Percentiles rank a stretch among this genome's conserved stretches.
Conservation (phyloP, 2,888 invertebrate species). For the Eristalinus aeneus region DNA sequence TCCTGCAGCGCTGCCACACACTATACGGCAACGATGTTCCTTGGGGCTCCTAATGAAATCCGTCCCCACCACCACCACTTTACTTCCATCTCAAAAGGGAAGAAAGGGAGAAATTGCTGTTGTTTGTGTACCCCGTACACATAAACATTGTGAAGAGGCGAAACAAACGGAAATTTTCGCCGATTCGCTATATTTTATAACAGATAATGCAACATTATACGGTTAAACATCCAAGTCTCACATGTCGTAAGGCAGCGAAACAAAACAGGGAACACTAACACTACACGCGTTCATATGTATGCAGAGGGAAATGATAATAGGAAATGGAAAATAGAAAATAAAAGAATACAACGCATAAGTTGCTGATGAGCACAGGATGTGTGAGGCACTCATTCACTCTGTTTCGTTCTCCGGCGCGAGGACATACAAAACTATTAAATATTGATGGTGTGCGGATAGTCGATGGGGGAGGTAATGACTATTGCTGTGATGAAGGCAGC, state of each 20-base stretch:
- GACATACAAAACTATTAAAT: conserved; percentile 32
- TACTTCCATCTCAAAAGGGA: background rate
- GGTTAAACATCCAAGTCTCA: conserved; percentile 43
- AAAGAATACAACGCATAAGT: conserved; percentile 50
- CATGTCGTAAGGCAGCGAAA: conserved; percentile 24
- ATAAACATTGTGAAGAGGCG: background rate
- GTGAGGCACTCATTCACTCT: conserved; percentile 44
- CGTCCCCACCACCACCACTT: conserved; percentile 17
- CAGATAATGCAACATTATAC: conserved; percentile 58
- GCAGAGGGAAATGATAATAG: conserved; percentile 59
- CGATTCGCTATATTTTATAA: conserved; percentile 55
- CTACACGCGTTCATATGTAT: background rate
- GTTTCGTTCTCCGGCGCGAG: background rate
- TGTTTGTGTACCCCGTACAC: background rate
- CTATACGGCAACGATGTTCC: background rate
- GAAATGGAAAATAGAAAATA: conserved; percentile 63
- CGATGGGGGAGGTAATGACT: background rate
- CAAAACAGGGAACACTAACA: conserved; percentile 42
- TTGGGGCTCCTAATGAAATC: conserved; percentile 47
- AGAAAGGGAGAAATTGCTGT: background rate
- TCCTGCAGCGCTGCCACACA: conserved; percentile 10
- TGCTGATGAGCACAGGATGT: conserved; percentile 60
- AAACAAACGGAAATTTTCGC: conserved; percentile 52
- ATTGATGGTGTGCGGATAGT: conserved; percentile 15
- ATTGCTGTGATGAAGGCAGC: background rate